Evolutionary conservation across 2,888 invertebrate genomes (phyloP), one percentile per base, ranked within the genome.

Genomic region (Orthosia cruda): DNA sequence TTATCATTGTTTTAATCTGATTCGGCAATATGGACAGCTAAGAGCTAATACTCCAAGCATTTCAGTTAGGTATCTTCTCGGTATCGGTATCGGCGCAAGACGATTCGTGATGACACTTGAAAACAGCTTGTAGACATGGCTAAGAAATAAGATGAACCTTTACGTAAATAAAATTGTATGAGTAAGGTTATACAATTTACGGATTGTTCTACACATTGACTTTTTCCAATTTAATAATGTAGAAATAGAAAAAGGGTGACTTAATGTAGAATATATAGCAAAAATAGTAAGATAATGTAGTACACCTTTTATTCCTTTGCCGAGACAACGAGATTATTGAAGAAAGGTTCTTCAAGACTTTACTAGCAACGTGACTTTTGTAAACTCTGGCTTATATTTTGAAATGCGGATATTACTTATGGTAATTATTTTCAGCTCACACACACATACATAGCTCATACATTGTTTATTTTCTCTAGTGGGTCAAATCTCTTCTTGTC

Each of bases 221-320:
- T 73, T 58, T 20, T 13, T 32, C 4, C 4, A 52, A 52, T 54
- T 47, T 23, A 32, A 23, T 54, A 32, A 61, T 32, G 12, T 55
- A 12, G 32, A 52, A 59, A 73, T 45, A 52, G 45, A 26, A 26
- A 26, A 26, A 26, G 26, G 15, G 4, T 26, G 3, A n/a, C 57
- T 47, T n/a, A 23, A 26, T 26, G 16, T 47, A 45, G 11, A 49
- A 3, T 32, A 52, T 45, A 13, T 2, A 71, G 18, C 47, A 49
- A 57, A 70, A 71, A 57, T 71, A 71, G n/a, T 20, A 74, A 15
- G 15, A 52, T 47, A 54, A 47, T 47, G 18, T 16, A 32, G 20
- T 1, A 15, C 20, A 15, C 61, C 18, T 54, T 61, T 23, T 54
- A 16, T 32, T 52, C 20, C 18, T 23, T 74, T 73, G 9, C 12